Percentiles rank a stretch among this genome's conserved stretches.
These are phyloP conservation scores for Siderastrea siderea DNA, from an alignment of 92 coral and sea anemone species.

Conservation along the genomic window DNA sequence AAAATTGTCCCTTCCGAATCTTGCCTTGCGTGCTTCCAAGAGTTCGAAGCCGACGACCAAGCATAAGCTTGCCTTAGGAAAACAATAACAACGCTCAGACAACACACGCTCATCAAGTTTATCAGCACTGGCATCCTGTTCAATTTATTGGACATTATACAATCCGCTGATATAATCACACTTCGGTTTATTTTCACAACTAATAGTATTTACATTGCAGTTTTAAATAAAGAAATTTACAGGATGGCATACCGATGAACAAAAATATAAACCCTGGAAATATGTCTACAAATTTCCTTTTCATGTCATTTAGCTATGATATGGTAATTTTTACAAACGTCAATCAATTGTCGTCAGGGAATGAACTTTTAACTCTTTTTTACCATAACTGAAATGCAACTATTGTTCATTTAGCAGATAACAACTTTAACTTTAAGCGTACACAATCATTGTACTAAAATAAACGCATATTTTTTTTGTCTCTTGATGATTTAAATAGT, in stretches of 20 bases:
- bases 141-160: constrained; percentile 13
- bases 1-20: not conserved
- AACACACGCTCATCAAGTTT: not conserved
- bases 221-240: constrained; percentile 38
- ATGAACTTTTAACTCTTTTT: too few species aligned
- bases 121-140: constrained; percentile 4
- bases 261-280: not conserved
- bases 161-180: constrained; percentile 31
- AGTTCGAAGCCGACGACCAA: not conserved
- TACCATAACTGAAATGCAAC: too few species aligned
- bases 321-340: too few species aligned
- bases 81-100: constrained; percentile 25
- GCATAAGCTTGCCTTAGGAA: constrained; percentile 34
- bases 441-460: too few species aligned
- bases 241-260: constrained; percentile 6
- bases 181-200: constrained; percentile 33
- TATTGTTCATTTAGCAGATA: too few species aligned
- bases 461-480: not conserved
- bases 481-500: not conserved
- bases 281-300: not conserved
- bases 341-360: too few species aligned
- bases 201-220: constrained; percentile 18
- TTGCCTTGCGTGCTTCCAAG: constrained; percentile 27
- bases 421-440: too few species aligned
- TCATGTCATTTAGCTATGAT: not conserved